Base-by-base conservation (phyloP, 2,888 invertebrate genomes). In the Notodonta dromedarius region DNA sequence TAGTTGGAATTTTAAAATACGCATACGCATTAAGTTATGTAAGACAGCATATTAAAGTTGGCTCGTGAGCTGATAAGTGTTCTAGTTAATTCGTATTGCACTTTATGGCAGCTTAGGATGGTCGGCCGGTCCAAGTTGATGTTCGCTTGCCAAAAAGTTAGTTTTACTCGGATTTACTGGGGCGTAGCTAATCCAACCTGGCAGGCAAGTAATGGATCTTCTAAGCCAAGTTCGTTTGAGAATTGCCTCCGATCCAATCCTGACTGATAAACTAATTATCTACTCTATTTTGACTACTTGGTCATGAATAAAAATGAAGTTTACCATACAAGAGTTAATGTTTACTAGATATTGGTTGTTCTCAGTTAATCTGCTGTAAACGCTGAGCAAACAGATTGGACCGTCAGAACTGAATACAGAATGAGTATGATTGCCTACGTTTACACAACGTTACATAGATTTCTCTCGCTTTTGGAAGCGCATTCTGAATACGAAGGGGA, bases 41-140 rank as follows among this genome's bases (percentile, higher is more conserved):
- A 6, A 35, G 35, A 35, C 35, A 46, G 13, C 46, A 16, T 65
- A 67, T 60, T 70, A 76, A 80, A 73, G 78, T 82, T 86, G 86
- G 87, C 84, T 81, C 78, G 71, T 66, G 69, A 67, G 70, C 59
- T 66, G 63, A 70, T 78, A 77, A 79, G 76, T 73, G 74, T 77
- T 74, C 71, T 76, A 82, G 84, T 85, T 87, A 87, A 86, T 89
- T 85, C 85, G 73, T 79, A 86, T 82, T 82, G 82, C 82, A 80
- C 79, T 87, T 86, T 88, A 88, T 84, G 81, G 85, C 81, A 85
- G 85, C 87, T 87, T 82, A 82, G 82, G 76, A 72, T 71, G 79
- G 77, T 80, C 71, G 73, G 77, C 74, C 73, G 71, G 80, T 71
- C 77, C 78, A 80, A 80, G 74, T 76, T 63, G 67, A 61, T 68